Base-by-base conservation (phyloP, 2,888 invertebrate species). In the Marasmarcha lunaedactyla region DNA sequence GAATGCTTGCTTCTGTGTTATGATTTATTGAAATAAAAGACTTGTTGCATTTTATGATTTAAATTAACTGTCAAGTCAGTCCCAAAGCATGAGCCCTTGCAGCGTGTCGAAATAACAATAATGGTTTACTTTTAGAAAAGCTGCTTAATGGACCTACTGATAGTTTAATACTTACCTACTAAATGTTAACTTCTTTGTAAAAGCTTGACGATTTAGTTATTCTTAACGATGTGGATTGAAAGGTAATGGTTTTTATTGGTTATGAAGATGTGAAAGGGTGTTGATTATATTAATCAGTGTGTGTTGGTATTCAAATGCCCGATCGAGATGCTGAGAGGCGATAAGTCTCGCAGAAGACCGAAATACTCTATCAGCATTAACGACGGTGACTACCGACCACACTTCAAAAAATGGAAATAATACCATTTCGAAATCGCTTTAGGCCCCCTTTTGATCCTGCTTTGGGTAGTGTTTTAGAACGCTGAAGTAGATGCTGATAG, bases 221-320 rank as follows among this genome's bases (percentile, higher is more conserved):
- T 72, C 78, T 74, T 63, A 63, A 78, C 73, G 63, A 74, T 76
- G 71, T 83, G 83, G 83, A 83, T 79, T 83, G 76, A 68, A 78
- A 83, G 81, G 83, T 81, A 81, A 83, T 74, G 68, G 69, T 68
- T 76, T 81, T 79, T 71, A 70, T 77, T 81, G 78, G 76, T 78
- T 74, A 65, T 79, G 78, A 67, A 71, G 74, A 76, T 77, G 70
- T 78, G 71, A 72, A 77, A 76, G 78, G 73, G 72, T 72, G 73
- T 74, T 68, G 63, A 71, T 70, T 66, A 68, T 69, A 63, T 68
- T 63, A 69, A 59, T 74, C 67, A 71, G 78, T 81, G 81, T 87
- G 88, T 88, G 88, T 89, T 89, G 88, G 88, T 88, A 88, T 88
- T 88, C 88, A 88, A 89, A 88, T 88, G 88, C 83, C 79, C 83